These are phyloP conservation scores for Peromyscus californicus DNA, from an alignment of 2,113 vertebrate species.

Conservation along the genomic window DNA sequence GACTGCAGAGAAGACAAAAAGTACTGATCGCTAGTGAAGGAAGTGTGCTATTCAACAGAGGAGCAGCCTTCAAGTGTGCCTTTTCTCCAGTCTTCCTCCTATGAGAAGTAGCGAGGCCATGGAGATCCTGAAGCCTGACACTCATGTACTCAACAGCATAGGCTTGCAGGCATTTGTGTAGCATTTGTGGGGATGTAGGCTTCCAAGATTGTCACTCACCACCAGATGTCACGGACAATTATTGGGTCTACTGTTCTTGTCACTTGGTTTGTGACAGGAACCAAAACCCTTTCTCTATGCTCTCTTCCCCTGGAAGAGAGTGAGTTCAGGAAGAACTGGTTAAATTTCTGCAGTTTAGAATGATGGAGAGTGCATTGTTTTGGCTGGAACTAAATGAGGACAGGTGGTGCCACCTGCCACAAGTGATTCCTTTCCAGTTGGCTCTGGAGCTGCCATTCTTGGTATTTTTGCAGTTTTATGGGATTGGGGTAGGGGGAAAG, in stretches of 20 bases:
- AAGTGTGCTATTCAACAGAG: background rate
- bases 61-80: background rate
- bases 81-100: background rate
- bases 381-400: constrained; percentile 58
- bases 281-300: background rate
- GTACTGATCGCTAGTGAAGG: background rate
- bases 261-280: background rate
- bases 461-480: constrained; percentile 65
- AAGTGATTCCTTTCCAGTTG: constrained; percentile 71
- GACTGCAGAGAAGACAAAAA: background rate
- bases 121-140: background rate
- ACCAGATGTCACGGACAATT: background rate
- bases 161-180: background rate
- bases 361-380: constrained; percentile 59
- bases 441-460: constrained; percentile 38
- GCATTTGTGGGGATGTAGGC: background rate
- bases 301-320: background rate
- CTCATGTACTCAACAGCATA: background rate
- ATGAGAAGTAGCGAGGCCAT: background rate
- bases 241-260: background rate
- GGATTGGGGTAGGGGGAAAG: background rate
- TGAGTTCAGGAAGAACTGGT: constrained; percentile 8
- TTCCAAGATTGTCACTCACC: background rate
- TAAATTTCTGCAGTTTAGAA: constrained; percentile 43
- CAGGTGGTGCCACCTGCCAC: constrained; percentile 72